Base-by-base conservation (phyloP, 2,888 invertebrate genomes). In the Drosophila subsilvestris region DNA sequence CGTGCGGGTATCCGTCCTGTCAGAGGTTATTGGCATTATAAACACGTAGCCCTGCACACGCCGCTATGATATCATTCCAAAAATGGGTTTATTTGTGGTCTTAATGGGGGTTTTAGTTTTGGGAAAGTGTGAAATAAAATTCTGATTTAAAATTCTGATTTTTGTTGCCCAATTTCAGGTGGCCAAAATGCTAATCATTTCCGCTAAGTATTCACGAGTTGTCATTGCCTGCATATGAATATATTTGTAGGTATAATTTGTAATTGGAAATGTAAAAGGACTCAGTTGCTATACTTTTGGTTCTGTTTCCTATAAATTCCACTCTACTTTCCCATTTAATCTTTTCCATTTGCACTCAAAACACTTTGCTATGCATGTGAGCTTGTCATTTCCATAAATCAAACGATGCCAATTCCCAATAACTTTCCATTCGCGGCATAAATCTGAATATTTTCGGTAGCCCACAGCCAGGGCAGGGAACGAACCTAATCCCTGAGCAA, bases 41-140 rank as follows among this genome's bases (percentile, higher is more conserved):
- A 72, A 70, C 83, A 83, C 88, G 88, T 83, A 86, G 55, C 53
- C 71, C 80, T 67, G 67, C 84, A 75, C 78, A 78, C 83, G 62
- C 22, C 43, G 73, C 69, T 73, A 79, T 73, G 63, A 82, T 65
- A 78, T 80, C 75, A 65, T 86, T 66, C 51, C 22, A 18, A 48
- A 80, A 88, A 88, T 83, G 57, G 69, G 83, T 88, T 83, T 83
- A 78, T 88, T 86, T 86, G 86, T 53, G 82, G 78, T 74, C 63
- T 50, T 79, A 75, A 79, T 77, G 54, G 43, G 1, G 51, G 67
- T 60, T 58, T 63, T 74, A 79, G 78, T 81, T 69, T 44, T 3
- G 12, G 10, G 12, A 9, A n/a, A 32, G 18, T 43, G 50, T n/a
- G 37, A 37, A 14, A 37, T 37, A 37, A 37, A 37, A 7, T 22